phyloP scores from a whole-genome alignment of 2,888 invertebrate genomes.

The Dascillus cervinus region DNA sequence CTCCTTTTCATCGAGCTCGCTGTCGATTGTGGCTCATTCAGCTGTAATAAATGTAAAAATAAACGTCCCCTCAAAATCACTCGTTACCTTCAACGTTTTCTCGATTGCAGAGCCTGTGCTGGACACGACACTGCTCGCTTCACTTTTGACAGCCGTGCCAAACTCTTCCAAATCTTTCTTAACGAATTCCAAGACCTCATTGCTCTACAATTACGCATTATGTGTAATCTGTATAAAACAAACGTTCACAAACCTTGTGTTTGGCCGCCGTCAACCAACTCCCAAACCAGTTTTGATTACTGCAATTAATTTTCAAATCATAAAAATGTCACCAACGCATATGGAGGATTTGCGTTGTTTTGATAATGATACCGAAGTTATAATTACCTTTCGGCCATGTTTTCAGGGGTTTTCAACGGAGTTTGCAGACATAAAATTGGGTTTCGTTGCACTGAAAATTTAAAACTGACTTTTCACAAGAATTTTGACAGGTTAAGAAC shows the following conservation, averaged over 20 bases:
- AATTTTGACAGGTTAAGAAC: slow-evolving; percentile 20
- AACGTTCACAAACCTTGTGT: slow-evolving; percentile 32
- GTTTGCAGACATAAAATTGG: no score
- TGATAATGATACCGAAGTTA: no score
- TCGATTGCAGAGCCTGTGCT: slow-evolving; percentile 60
- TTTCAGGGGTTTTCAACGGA: no score
- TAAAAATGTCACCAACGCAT: no score
- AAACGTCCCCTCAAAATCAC: slow-evolving; percentile 3
- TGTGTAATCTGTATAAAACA: background rate
- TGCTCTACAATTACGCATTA: slow-evolving; percentile 59
- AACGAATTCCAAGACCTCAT: slow-evolving; percentile 67
- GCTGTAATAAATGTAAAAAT: slow-evolving; percentile 42
- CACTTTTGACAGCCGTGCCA: slow-evolving; percentile 61
- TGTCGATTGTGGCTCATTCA: slow-evolving; percentile 64
- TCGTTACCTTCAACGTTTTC: slow-evolving; percentile 57
- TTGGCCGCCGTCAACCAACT: slow-evolving; percentile 42
- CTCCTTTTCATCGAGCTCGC: slow-evolving; percentile 66
- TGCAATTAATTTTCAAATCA: no score
- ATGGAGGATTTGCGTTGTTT: no score
- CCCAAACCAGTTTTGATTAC: slow-evolving; percentile 38
- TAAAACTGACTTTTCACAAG: slow-evolving; percentile 12
- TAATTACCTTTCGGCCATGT: no score
- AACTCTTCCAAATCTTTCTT: slow-evolving; percentile 70
- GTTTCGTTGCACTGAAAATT: no score
- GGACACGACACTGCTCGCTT: slow-evolving; percentile 59